phyloP scores from a whole-genome alignment of 2,888 invertebrate genomes.

The Ormia ochracea region DNA sequence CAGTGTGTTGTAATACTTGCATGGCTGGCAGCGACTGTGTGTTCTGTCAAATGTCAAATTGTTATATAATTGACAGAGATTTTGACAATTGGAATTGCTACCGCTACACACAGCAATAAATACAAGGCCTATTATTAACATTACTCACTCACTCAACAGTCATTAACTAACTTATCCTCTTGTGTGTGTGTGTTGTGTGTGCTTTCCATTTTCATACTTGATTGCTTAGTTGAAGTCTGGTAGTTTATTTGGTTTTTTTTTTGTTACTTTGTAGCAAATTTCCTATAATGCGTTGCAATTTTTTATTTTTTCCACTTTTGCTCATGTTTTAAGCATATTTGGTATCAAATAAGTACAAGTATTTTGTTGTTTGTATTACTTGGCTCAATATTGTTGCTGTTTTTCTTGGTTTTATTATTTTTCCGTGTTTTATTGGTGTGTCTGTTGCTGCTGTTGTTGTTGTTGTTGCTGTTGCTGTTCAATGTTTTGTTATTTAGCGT shows the following conservation, averaged over 20 bases:
- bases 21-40: constrained; percentile 34
- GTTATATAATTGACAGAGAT: constrained; percentile 65
- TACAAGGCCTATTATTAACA: constrained; percentile 11
- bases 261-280: not conserved
- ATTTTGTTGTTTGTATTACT: constrained; percentile 10
- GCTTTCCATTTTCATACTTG: constrained; percentile 14
- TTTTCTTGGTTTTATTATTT: constrained; percentile 1
- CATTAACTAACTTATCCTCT: too few species aligned
- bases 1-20: constrained; percentile 30
- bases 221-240: constrained; percentile 3
- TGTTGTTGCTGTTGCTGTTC: constrained; percentile 4
- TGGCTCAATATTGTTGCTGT: not conserved
- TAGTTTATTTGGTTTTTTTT: too few species aligned
- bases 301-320: not conserved
- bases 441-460: not conserved
- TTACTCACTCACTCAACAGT: constrained; percentile 59
- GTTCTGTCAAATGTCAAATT: constrained; percentile 67
- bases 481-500: constrained; percentile 49
- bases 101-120: constrained; percentile 31
- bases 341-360: constrained; percentile 26
- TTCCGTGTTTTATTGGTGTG: constrained; percentile 10
- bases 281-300: constrained; percentile 49
- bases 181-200: not conserved
- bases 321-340: constrained; percentile 40
- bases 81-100: constrained; percentile 65